Base-by-base conservation (phyloP, 1,140 invertebrate genomes). In the Brachionus manjavacas region DNA sequence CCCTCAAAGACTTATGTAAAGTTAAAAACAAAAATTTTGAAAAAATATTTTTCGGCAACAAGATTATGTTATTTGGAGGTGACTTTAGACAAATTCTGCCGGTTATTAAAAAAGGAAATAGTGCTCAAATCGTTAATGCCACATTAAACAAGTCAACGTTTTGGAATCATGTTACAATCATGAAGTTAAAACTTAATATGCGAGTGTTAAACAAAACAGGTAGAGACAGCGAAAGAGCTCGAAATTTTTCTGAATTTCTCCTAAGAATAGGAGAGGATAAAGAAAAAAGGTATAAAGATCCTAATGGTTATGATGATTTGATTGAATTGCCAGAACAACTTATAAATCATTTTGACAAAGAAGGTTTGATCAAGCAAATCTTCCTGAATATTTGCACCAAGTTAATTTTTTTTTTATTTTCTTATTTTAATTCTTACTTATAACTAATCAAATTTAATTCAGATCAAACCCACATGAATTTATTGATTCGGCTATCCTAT, bases 51-150 rank as follows among this genome's bases (percentile, higher is more conserved):
- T 89, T 87, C 85, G 86, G 87, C 16, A 86, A 87, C 25, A 85
- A 85, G 49, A 41, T 85, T 1, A 64, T 87, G 0, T 12, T 89
- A 3, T 52, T 89, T 0, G 86, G 86, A 8, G 86, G 88, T 14
- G 87, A 88, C 81, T 88, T 87, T 79, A 46, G 86, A 11, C 87
- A 88, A 85, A 85, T 84, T 3, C 35, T 87, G 3, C 87, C 87
- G 11, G 85, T 88, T 16, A 46, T 87, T 25, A n/a, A 31, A 78
- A 20, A 78, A 16, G 86, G 85, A 49, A 84, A 84, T 28, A 64
- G 85, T 60, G 83, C 86, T 9, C 39, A 86, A 60, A 66, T 86
- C 9, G 52, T 88, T 0, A 52, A 87, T 78, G 80, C 85, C 4
- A 85, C 85, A 49, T 16, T 88, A 0, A 88, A 88, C 84, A 84